Evolutionary conservation across 2,113 vertebrate species (phyloP), one percentile per base, ranked within the genome.

Genomic region (Noctilio leporinus): DNA sequence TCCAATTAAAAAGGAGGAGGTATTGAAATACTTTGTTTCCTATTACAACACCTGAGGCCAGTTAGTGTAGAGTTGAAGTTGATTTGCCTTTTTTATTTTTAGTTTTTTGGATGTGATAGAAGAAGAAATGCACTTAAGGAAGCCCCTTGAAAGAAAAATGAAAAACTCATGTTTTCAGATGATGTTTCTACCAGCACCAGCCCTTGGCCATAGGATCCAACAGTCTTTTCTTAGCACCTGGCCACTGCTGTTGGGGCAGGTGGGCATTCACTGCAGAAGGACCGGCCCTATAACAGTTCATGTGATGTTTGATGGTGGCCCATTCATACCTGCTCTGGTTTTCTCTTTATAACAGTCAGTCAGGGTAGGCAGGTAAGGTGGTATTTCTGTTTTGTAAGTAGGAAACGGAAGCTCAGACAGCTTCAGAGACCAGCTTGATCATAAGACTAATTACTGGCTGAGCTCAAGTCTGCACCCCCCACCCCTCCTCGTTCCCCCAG

Each of bases 231-330:
- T 30, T 47, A 19, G 69, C n/a, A 1, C 0, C 0, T 4, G 3
- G 88, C 38, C 22, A 0, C 72, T 28, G 6, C 43, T 9, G 49
- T 0, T 19, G 0, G 20, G 40, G 3, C 62, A 55, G 30, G 51
- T 3, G 7, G 40, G 30, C 16, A 0, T 15, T 9, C 17, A 12
- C 47, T 28, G 12, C 16, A 10, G 28, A 5, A 51, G 45, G 53
- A 1, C 33, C 65, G 43, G 22, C 33, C 33, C 22, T 10, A 20
- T 35, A 0, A 0, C 3, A 0, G 16, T 55, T 22, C 1, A 0
- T 8, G 30, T 65, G 69, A 33, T 65, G 51, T 28, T 38, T 30
- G 30, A 9, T n/a, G 47, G 26, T 26, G 22, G 57, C 30, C 20
- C 78, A 0, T 57, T 24, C 49, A 5, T 40, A 7, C 28, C n/a